A percentile compares a stretch with the other conserved stretches of the same genome.
Conservation (phyloP, 2,888 invertebrate species). For the Lithophane socia region DNA sequence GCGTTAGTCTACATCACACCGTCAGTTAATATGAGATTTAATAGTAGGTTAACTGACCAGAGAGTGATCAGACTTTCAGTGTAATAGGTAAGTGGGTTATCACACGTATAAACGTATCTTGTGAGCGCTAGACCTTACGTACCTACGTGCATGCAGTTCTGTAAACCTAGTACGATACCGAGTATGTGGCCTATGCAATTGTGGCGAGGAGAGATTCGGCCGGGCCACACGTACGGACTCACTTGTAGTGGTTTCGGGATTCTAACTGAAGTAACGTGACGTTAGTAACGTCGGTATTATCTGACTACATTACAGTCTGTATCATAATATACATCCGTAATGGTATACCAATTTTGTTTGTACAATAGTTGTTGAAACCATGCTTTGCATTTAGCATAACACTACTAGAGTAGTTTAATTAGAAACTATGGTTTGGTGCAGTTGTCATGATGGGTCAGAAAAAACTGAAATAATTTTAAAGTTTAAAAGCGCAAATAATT, state of each 20-base stretch:
- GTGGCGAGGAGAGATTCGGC: constrained; percentile 22
- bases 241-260: constrained; percentile 11
- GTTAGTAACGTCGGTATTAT: constrained; percentile 10
- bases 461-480: background rate
- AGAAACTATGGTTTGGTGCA: background rate
- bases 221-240: background rate
- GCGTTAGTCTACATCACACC: background rate
- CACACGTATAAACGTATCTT: background rate
- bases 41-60: background rate
- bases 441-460: background rate
- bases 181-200: constrained; percentile 21
- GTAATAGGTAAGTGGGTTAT: background rate
- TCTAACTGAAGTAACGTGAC: background rate
- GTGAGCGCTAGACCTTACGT: background rate
- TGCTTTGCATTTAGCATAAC: background rate
- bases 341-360: background rate
- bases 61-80: background rate
- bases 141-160: background rate
- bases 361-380: background rate
- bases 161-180: background rate
- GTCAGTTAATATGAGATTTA: background rate
- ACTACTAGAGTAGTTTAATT: background rate
- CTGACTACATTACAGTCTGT: too few relatives aligned
- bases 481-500: background rate
- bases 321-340: too few relatives aligned